Base-by-base conservation (phyloP, 2,888 invertebrate species). In the Nematopogon swammerdamellus region DNA sequence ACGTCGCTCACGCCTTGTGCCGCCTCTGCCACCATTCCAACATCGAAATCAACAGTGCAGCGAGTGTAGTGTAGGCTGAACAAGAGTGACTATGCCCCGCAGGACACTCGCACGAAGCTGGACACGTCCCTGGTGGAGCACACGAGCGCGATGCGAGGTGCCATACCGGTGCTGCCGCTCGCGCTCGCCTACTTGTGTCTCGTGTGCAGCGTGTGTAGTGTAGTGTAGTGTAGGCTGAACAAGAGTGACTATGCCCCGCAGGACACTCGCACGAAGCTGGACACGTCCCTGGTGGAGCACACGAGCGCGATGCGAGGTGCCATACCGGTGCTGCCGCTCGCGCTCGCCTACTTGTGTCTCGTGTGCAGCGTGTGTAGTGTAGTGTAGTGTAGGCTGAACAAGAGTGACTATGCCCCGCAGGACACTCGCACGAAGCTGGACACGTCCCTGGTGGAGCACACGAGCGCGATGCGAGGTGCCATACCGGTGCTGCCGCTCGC, bases 401-500 rank as follows among this genome's bases (percentile, higher is more conserved):
- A n/a, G n/a, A n/a, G 10, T 25, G 25, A 25, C 10, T 42, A 45
- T 19, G 29, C 49, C 18, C 62, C 63, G 1, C 68, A 91, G 91
- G 91, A 91, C 56, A 85, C 81, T 1, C 84, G 85, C 55, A 85
- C 87, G 49, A 92, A 91, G 65, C 73, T 93, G 55, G 92, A 92
- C 60, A 77, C 85, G 0, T 85, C 87, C 19, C 74, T 93, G 53
- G 87, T 93, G 17, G 93, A 93, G 61, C 89, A 91, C 65, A 85
- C 85, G 52, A 94, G 95, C 1, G 83, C 91, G 63, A 95, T 97
- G 86, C 89, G 91, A 57, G 93, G 90, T 19, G 95, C 95, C 25
- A 93, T 97, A 56, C 97, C 97, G 0, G 90, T 94, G 54, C 81
- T 97, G 63, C 96, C 97, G 1, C 75, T 91, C 8, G 87, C 86